These are phyloP conservation scores for Myiopsitta monachus DNA, from an alignment of 2,113 vertebrate species.

Conservation along the genomic window DNA sequence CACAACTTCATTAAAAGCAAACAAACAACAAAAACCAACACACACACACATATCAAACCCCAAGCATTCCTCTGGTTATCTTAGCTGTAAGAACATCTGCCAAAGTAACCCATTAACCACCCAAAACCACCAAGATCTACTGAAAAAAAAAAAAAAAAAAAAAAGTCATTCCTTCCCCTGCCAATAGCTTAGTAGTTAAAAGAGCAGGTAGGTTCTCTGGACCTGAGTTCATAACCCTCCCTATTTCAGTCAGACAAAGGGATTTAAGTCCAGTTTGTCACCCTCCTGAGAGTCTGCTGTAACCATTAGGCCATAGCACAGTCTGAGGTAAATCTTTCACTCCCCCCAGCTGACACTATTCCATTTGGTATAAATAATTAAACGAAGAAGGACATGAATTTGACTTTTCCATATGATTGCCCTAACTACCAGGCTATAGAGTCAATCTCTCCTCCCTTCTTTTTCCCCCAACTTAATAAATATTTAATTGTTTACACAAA, in stretches of 20 bases:
- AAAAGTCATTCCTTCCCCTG: not conserved
- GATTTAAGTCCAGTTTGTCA: conserved; percentile 4
- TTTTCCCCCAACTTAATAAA: conserved; percentile 31
- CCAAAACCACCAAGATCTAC: not conserved
- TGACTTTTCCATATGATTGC: conserved; percentile 42
- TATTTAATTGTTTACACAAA: conserved; percentile 63
- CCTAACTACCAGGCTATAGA: conserved; percentile 48
- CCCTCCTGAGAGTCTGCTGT: not conserved
- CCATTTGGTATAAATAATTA: conserved; percentile 66
- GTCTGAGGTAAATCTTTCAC: conserved; percentile 11
- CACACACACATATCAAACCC: not conserved
- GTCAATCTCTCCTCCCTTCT: conserved; percentile 5
- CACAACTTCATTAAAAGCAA: not conserved
- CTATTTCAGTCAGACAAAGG: not conserved
- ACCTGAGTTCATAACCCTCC: not conserved
- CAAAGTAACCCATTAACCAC: not conserved
- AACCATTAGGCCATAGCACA: not conserved
- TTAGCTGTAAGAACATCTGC: not conserved
- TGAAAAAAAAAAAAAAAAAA: not conserved
- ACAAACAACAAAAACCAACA: not conserved
- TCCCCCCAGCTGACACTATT: conserved; percentile 38
- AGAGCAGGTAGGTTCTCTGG: not conserved
- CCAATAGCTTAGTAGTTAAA: not conserved
- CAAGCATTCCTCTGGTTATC: not conserved
- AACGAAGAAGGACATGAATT: conserved; percentile 18